Evolutionary conservation across 2,888 invertebrate species (phyloP), one percentile per base, ranked within the genome.

Genomic region (Abrostola triplasia): DNA sequence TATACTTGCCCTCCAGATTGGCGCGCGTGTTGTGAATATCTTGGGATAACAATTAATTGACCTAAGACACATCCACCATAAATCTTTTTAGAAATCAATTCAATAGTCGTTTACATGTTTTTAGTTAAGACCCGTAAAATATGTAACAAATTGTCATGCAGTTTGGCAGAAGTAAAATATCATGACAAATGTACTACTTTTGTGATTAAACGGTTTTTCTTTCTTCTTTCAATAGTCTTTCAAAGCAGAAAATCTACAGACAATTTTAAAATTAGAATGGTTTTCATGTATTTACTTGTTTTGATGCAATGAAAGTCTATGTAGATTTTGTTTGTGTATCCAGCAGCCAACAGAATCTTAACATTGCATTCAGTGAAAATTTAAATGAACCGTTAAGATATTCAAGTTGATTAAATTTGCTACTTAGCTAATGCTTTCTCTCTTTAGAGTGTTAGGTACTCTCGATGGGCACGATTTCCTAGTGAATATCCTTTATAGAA

Each of bases 401-500:
- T 40, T 40, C 5, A 40, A 40, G 10, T 5, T 40, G 10, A 40
- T 40, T 40, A 40, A 40, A 40, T 40, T 40, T 11, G 11, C 5
- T 40, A 24, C 0, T 5, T 24, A 47, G 13, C 24, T 24, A 47
- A 47, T 24, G 24, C 8, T 9, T 41, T 24, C 24, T 24, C 4
- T 24, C 24, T 24, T 24, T 2, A 2, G 24, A 24, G 1, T 2
- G 4, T 24, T 2, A 24, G 24, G 24, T 24, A 24, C 24, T 24
- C 24, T 24, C 24, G 24, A 24, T 24, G 4, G 24, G 24, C 48
- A 24, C 59, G 47, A 38, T 12, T 11, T 52, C 7, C 11, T 12
- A 37, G 7, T 37, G n/a, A 11, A 54, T 13, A 61, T 44, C 35
- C 40, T 36, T 55, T 53, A 38, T n/a, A 41, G 40, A 52, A 0